phyloP scores from a whole-genome alignment of 2,888 invertebrate species.

The Limnephilus marmoratus region DNA sequence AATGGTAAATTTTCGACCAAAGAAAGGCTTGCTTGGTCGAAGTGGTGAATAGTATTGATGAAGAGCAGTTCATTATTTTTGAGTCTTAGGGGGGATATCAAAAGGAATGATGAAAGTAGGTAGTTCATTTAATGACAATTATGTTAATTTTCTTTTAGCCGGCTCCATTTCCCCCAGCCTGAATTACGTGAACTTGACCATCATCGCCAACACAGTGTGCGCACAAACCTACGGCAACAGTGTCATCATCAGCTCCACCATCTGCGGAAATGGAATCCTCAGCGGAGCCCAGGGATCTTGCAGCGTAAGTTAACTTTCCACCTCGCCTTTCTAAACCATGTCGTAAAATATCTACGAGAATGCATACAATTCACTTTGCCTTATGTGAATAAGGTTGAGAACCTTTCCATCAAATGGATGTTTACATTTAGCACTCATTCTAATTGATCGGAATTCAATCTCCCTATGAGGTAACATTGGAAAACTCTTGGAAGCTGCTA shows the following conservation, averaged over 20 bases:
- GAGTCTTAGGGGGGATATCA: too few species aligned
- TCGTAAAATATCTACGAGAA: neutral
- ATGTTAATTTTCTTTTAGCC: constrained; percentile 68
- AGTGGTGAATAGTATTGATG: too few species aligned
- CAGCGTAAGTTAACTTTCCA: constrained; percentile 47
- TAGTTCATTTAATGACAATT: neutral
- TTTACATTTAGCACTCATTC: neutral
- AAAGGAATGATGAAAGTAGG: neutral
- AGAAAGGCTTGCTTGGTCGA: too few species aligned
- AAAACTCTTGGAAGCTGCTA: neutral
- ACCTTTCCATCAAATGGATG: neutral
- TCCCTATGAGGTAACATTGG: neutral
- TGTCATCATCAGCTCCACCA: constrained; percentile 70
- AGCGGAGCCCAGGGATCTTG: constrained; percentile 70
- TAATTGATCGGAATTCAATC: neutral
- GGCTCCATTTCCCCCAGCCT: constrained; percentile 70
- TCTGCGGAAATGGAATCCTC: constrained; percentile 72
- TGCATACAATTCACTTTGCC: neutral
- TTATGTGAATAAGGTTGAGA: neutral
- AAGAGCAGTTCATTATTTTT: too few species aligned
- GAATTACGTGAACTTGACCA: constrained; percentile 73
- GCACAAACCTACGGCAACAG: constrained; percentile 68
- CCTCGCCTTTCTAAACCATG: neutral
- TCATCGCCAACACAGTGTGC: constrained; percentile 71
- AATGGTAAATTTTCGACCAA: too few species aligned